These are phyloP conservation scores for Drepana falcataria DNA, from an alignment of 2,888 invertebrate species.

Conservation along the genomic window DNA sequence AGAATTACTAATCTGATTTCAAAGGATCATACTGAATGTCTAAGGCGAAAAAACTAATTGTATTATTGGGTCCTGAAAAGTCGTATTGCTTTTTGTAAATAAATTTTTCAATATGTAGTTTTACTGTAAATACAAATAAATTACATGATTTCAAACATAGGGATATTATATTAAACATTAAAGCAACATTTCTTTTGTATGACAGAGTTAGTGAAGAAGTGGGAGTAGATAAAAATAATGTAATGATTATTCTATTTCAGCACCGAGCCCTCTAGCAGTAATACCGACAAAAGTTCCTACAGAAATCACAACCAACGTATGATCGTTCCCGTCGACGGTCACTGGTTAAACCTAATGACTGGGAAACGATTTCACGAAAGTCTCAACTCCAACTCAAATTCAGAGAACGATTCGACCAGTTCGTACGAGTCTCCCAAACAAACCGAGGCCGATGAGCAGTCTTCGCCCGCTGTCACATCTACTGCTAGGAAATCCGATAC, in stretches of 20 bases:
- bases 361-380: slow-evolving; percentile 79
- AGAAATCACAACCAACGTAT: slow-evolving; percentile 59
- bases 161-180: no score
- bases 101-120: no score
- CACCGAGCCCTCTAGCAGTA: slow-evolving; percentile 71
- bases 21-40: no score
- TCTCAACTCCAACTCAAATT: slow-evolving; percentile 68
- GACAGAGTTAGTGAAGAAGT: neutral
- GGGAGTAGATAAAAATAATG: neutral
- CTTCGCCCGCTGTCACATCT: slow-evolving; percentile 78
- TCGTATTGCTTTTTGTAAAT: no score
- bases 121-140: no score
- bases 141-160: no score
- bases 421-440: slow-evolving; percentile 68
- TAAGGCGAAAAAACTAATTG: no score
- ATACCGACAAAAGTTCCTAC: slow-evolving; percentile 71
- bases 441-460: slow-evolving; percentile 74
- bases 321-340: slow-evolving; percentile 77
- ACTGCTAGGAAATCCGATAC: slow-evolving; percentile 59
- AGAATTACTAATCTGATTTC: no score
- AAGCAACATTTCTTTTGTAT: no score
- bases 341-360: slow-evolving; percentile 81
- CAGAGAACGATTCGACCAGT: slow-evolving; percentile 77
- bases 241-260: slow-evolving; percentile 37
- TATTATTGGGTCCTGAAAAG: no score